These are phyloP conservation scores for Sclerodermus sp. DNA, from an alignment of 2,888 invertebrate genomes.

Conservation along the genomic window DNA sequence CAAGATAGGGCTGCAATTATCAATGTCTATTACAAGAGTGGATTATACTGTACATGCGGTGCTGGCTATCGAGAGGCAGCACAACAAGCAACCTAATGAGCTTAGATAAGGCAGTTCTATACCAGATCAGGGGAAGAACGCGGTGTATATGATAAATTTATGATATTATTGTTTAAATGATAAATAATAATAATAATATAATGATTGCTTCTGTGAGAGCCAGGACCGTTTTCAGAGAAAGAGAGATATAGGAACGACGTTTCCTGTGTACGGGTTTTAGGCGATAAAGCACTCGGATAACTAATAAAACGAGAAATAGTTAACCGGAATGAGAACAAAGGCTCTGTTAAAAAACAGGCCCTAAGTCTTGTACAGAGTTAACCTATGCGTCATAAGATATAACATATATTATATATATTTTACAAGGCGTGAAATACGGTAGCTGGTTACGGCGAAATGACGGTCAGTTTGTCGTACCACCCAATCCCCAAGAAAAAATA, in stretches of 20 bases:
- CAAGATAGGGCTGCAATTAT: too few species aligned
- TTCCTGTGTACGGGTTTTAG: background rate
- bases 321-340: constrained; percentile 27
- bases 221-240: constrained; percentile 16
- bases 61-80: constrained; percentile 20
- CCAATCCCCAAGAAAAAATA: constrained; percentile 27
- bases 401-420: constrained; percentile 45
- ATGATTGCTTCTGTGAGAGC: constrained; percentile 14
- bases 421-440: constrained; percentile 42
- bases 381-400: constrained; percentile 40
- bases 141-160: too few species aligned
- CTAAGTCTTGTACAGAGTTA: constrained; percentile 46
- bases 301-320: constrained; percentile 16
- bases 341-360: constrained; percentile 31
- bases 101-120: background rate
- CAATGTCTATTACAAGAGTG: background rate
- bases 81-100: background rate
- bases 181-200: background rate
- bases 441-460: constrained; percentile 27
- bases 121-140: background rate
- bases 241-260: constrained; percentile 11
- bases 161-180: too few species aligned
- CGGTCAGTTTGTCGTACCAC: constrained; percentile 20
- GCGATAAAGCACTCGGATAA: background rate
- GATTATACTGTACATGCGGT: constrained; percentile 10